These are phyloP conservation scores for Epizoanthus illoricatus DNA, from an alignment of 92 coral and sea anemone genomes.

Conservation along the genomic window DNA sequence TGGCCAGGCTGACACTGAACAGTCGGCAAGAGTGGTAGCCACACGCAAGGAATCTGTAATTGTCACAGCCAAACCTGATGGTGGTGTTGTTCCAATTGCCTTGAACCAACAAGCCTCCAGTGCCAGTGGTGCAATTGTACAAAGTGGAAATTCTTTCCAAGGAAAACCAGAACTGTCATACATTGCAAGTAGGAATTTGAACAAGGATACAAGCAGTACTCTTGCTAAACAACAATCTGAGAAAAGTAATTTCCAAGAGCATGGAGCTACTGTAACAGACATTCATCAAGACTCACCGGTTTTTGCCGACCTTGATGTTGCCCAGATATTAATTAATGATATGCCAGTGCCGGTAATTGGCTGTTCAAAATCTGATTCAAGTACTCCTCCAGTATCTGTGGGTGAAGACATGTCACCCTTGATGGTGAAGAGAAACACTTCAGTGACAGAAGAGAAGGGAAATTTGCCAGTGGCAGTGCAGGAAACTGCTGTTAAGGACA, in stretches of 20 bases:
- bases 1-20: conserved; percentile 14
- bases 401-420: neutral
- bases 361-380: neutral
- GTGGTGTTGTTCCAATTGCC: conserved; percentile 22
- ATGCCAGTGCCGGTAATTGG: conserved; percentile 79
- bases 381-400: neutral
- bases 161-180: neutral
- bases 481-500: neutral
- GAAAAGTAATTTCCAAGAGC: neutral
- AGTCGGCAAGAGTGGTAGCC: conserved; percentile 12
- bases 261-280: neutral
- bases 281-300: conserved; percentile 3
- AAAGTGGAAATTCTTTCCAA: neutral
- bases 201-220: neutral
- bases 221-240: neutral
- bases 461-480: neutral
- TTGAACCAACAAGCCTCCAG: neutral
- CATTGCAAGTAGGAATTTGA: neutral
- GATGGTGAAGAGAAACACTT: neutral
- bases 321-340: conserved; percentile 80
- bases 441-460: neutral
- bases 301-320: conserved; percentile 92
- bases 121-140: neutral
- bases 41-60: conserved; percentile 36
- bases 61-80: conserved; percentile 37